A percentile compares a stretch with the other conserved stretches of the same genome.
Evolutionary conservation across 2,888 invertebrate species (phyloP).

Genomic region (Pandemis cinnamomeana): DNA sequence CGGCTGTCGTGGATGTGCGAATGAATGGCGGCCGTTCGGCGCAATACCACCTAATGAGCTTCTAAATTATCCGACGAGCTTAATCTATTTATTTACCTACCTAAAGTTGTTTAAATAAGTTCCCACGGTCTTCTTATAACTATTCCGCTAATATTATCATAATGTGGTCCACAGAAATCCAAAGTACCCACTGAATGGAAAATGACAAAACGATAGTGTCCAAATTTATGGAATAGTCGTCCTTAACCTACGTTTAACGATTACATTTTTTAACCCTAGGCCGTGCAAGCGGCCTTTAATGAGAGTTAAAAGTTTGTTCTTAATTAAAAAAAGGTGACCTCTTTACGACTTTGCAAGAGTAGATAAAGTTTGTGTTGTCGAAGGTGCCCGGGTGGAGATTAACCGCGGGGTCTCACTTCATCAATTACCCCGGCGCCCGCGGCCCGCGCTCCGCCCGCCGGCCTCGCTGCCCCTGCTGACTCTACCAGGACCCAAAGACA

Average conservation of each 20-base stretch:
- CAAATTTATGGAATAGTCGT: too few species aligned
- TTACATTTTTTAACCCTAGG: too few species aligned
- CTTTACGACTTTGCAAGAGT: conserved; percentile 50
- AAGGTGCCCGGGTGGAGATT: conserved; percentile 63
- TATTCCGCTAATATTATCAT: not conserved
- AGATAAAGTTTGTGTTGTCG: conserved; percentile 66
- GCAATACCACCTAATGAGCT: conserved; percentile 68
- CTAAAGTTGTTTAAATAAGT: not conserved
- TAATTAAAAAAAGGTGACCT: conserved; percentile 54
- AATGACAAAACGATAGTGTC: not conserved
- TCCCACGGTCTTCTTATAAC: not conserved
- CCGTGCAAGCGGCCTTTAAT: not conserved
- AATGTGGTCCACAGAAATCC: not conserved
- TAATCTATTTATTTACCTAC: conserved; percentile 59
- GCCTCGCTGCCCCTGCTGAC: conserved; percentile 48
- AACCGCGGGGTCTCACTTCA: conserved; percentile 68
- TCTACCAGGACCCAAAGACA: conserved; percentile 51
- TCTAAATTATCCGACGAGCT: conserved; percentile 54
- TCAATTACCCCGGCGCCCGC: conserved; percentile 67
- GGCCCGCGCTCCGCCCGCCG: conserved; percentile 42
- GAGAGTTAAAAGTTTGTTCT: conserved; percentile 45
- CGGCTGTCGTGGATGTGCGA: conserved; percentile 66
- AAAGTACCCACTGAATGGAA: not conserved
- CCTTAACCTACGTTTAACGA: too few species aligned
- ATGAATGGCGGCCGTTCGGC: conserved; percentile 69